Evolutionary conservation across 2,797 vertebrate genomes (phyloP), one percentile per base, ranked within the genome.

Genomic region (Margarornis squamiger): DNA sequence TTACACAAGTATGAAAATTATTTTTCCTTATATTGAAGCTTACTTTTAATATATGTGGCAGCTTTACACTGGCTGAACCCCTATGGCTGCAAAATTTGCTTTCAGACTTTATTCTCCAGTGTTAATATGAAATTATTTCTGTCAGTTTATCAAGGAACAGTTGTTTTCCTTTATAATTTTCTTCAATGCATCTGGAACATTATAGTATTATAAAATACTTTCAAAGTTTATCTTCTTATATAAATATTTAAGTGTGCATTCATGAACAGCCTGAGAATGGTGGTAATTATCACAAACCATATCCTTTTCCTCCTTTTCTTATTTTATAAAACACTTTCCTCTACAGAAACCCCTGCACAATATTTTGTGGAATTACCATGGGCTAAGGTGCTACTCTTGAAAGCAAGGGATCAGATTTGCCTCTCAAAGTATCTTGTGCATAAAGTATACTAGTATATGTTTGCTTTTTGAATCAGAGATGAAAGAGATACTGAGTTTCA

Each of bases 161-260:
- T 90, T 77, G 52, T 86, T 94, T 91, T 38, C 65, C 23, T 65
- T 89, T 83, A 70, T 30, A 51, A 36, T 93, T 92, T 88, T 78
- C n/a, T 86, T 78, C 63, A 83, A 57, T 83, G 27, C 15, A 29
- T 68, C 55, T 89, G 62, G 30, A 86, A 88, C 23, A 81, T 7
- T 85, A 22, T 43, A 43, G 41, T 43, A 43, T 15, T 18, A 43
- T 43, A 43, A 43, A 43, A 43, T 34, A 62, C 86, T 92, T 91
- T 83, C 68, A 77, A 59, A 77, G 63, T 2, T 81, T 83, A 52
- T 52, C 18, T 77, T 86, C n/a, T n/a, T 58, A 14, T 61, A 39
- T 14, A 86, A 93, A 32, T 73, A 32, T 68, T 91, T 54, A 90
- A 77, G 26, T 52, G 20, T 65, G 17, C 41, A 67, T 88, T 89